Conservation (phyloP, 1,140 invertebrate genomes). For the Whitmania pigra region DNA sequence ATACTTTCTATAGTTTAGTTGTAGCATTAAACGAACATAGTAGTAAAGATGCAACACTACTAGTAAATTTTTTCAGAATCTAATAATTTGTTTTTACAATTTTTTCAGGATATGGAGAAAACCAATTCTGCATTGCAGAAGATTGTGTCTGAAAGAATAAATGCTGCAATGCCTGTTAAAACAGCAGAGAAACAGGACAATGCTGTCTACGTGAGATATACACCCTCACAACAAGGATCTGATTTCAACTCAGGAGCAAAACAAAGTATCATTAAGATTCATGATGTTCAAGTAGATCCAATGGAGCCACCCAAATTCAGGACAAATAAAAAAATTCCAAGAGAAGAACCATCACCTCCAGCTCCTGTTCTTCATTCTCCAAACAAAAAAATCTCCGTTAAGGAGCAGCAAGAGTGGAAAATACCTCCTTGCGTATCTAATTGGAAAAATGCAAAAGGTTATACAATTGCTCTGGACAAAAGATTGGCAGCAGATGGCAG, state of each 20-base stretch:
- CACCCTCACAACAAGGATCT: slow-evolving; percentile 87
- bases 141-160: slow-evolving; percentile 43
- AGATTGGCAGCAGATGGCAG: slow-evolving; percentile 92
- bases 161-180: slow-evolving; percentile 80
- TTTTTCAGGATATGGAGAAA: slow-evolving; percentile 38
- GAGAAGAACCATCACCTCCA: slow-evolving; percentile 92
- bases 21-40: too few species aligned
- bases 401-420: slow-evolving; percentile 99
- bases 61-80: slow-evolving; percentile 3
- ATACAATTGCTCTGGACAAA: slow-evolving; percentile 96
- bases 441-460: slow-evolving; percentile 98
- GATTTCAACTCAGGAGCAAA: slow-evolving; percentile 93
- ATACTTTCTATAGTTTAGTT: too few species aligned
- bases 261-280: slow-evolving; percentile 90
- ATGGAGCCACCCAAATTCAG: slow-evolving; percentile 93
- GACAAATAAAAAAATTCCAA: slow-evolving; percentile 62
- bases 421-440: slow-evolving; percentile 98
- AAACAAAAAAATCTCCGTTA: slow-evolving; percentile 80
- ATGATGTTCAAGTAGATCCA: slow-evolving; percentile 88
- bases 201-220: slow-evolving; percentile 88
- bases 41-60: too few species aligned
- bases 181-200: slow-evolving; percentile 77
- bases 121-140: slow-evolving; percentile 40
- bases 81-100: not conserved
- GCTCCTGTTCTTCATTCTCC: slow-evolving; percentile 94